phyloP scores from a whole-genome alignment of 2,888 invertebrate genomes.

The Plebejus argus region DNA sequence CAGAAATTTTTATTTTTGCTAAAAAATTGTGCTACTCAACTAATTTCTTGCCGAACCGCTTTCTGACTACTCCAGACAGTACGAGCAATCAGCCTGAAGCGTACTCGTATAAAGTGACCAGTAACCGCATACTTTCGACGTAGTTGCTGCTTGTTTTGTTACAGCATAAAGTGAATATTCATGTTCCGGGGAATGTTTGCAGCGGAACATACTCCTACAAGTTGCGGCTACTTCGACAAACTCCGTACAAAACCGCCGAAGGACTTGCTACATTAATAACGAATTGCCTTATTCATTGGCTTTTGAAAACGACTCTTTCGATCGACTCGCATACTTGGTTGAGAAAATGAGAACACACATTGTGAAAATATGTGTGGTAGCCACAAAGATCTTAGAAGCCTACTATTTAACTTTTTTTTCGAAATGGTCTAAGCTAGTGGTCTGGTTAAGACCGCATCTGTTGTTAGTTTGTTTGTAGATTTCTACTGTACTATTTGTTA shows the following conservation, averaged over 20 bases:
- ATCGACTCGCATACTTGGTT: neutral
- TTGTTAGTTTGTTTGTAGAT: too few relatives aligned
- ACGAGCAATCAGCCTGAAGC: neutral
- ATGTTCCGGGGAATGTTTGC: conserved; percentile 6
- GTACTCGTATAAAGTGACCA: neutral
- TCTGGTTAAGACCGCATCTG: too few relatives aligned
- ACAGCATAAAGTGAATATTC: neutral
- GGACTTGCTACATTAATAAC: neutral
- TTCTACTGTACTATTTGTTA: too few relatives aligned
- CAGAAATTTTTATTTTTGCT: too few relatives aligned
- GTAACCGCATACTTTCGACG: neutral
- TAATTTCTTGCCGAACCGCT: neutral
- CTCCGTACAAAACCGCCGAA: neutral
- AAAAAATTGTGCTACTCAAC: neutral
- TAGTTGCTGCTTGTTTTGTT: neutral
- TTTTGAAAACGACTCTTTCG: neutral
- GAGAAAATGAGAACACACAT: too few relatives aligned
- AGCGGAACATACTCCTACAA: neutral
- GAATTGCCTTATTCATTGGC: neutral
- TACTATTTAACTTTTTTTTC: neutral
- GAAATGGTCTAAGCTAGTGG: too few relatives aligned
- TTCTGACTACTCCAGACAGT: neutral
- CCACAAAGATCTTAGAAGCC: neutral
- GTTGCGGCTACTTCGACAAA: neutral
- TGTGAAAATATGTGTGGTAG: neutral